These are phyloP conservation scores for Stenodema calcarata DNA, from an alignment of 2,888 invertebrate genomes.

Conservation along the genomic window DNA sequence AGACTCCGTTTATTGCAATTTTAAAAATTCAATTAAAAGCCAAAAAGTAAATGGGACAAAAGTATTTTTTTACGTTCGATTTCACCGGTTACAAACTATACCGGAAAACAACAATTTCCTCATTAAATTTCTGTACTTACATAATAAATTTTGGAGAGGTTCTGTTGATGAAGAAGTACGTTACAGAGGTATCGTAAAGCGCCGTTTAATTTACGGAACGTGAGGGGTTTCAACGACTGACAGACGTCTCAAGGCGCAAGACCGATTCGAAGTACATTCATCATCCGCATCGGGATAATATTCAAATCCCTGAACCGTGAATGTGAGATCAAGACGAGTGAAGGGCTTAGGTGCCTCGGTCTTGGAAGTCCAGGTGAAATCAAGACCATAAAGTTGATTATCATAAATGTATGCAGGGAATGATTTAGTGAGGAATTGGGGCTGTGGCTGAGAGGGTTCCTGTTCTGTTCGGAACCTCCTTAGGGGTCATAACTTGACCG, in stretches of 20 bases:
- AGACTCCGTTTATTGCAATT: no score
- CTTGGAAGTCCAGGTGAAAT: neutral
- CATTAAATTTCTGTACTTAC: no score
- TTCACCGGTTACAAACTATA: no score
- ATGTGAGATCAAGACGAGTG: neutral
- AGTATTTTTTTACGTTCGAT: no score
- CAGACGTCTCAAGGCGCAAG: neutral
- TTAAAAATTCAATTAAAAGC: no score
- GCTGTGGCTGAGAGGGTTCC: neutral
- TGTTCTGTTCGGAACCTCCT: neutral
- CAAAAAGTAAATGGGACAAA: no score
- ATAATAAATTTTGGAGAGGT: no score
- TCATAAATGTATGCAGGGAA: neutral
- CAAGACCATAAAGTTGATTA: neutral
- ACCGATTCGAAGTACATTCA: neutral
- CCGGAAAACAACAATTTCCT: no score
- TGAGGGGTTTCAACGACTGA: neutral
- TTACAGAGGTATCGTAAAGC: neutral
- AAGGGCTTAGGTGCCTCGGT: neutral
- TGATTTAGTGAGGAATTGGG: neutral
- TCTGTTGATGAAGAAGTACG: no score
- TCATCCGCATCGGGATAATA: neutral
- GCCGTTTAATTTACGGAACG: neutral
- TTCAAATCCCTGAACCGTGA: neutral
- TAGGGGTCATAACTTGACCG: neutral